Percentiles rank a stretch among this genome's conserved stretches.
Evolutionary conservation across 2,797 vertebrate species (phyloP).

Genomic region (Hemibagrus guttatus): DNA sequence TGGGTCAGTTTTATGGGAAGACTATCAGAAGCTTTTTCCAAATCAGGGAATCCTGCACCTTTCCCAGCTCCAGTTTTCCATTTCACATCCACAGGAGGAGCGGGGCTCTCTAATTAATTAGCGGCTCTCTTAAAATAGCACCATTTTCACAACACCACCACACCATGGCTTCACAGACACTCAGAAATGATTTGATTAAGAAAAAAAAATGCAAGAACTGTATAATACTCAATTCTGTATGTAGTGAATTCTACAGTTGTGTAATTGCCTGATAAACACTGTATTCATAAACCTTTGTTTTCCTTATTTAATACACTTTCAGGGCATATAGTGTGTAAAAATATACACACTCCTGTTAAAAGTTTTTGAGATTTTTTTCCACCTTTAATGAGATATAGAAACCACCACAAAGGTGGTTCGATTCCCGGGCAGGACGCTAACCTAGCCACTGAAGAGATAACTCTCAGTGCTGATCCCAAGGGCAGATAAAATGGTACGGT

Average conservation of each 20-base stretch:
- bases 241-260: neutral
- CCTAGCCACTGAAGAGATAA: too few species aligned
- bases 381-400: too few species aligned
- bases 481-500: too few species aligned
- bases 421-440: too few species aligned
- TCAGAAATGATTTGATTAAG: conserved; percentile 21
- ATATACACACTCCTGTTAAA: neutral
- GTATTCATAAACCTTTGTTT: neutral
- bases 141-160: conserved; percentile 51
- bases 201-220: neutral
- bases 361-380: neutral
- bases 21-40: conserved; percentile 10
- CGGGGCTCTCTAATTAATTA: conserved; percentile 58
- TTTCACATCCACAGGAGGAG: conserved; percentile 31
- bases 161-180: conserved; percentile 2
- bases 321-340: neutral
- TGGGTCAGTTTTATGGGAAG: neutral
- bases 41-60: conserved; percentile 40
- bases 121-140: conserved; percentile 57
- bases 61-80: conserved; percentile 17
- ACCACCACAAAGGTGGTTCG: too few species aligned
- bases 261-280: neutral
- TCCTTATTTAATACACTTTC: neutral
- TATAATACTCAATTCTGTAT: too few species aligned
- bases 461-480: too few species aligned